phyloP scores from a whole-genome alignment of 2,113 vertebrate species.

The Eulacestoma nigropectus region DNA sequence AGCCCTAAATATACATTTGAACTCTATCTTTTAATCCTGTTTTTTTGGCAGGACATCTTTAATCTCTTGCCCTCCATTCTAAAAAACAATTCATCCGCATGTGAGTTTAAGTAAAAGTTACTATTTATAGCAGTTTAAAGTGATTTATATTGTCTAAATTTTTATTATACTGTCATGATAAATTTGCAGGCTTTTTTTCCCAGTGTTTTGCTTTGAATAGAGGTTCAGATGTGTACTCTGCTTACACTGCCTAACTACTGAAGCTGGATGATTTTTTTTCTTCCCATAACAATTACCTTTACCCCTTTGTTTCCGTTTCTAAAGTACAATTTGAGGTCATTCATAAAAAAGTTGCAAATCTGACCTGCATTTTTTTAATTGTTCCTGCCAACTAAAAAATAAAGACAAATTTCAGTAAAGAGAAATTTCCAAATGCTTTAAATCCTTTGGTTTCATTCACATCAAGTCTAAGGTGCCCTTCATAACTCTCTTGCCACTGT shows the following conservation, averaged over 20 bases:
- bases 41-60: conserved; percentile 34
- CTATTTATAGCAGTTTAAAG: conserved; percentile 35
- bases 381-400: not conserved
- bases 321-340: not conserved
- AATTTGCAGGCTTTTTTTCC: conserved; percentile 11
- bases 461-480: not conserved
- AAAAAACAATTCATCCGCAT: not conserved
- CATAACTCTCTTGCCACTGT: not conserved
- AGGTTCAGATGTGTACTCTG: not conserved
- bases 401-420: not conserved
- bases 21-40: conserved; percentile 29
- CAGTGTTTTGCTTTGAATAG: conserved; percentile 26
- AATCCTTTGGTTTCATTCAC: not conserved
- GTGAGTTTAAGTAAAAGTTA: conserved; percentile 31
- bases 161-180: conserved; percentile 51
- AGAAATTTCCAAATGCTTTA: not conserved
- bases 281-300: not conserved
- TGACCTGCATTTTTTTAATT: not conserved
- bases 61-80: not conserved
- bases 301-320: not conserved
- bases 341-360: not conserved
- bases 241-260: not conserved
- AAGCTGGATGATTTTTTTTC: not conserved
- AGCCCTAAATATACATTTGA: conserved; percentile 1
- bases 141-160: conserved; percentile 39